Evolutionary conservation across 2,888 invertebrate species (phyloP), one percentile per base, ranked within the genome.

Genomic region (Eilema sororculum): DNA sequence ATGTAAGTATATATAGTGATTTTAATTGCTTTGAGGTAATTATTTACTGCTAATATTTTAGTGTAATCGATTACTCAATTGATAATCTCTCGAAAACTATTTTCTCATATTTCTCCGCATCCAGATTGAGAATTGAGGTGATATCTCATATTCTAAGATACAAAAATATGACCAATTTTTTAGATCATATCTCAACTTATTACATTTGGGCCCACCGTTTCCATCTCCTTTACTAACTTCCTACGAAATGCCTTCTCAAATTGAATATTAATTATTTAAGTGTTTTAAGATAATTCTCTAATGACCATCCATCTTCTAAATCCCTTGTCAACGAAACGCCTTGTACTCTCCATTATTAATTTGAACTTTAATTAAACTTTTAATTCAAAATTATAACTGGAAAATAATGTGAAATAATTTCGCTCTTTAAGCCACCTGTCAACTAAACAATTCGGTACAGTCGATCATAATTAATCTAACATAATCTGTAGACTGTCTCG

Each of bases 401-500:
- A 88, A 91, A 91, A 91, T 93, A 37, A 37, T 91, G 90, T 90
- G 84, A 91, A 90, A 93, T 93, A 89, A 93, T 93, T 93, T 92
- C 80, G 77, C 84, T 86, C 88, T 88, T 85, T 88, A 92, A 93
- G 89, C 91, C 88, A 84, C 79, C 92, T 94, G 94, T 93, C 93
- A 91, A 87, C 91, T 89, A 87, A 91, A 93, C 93, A 93, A 93
- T 94, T 92, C 90, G 87, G 89, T 89, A 87, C 91, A 93, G 95
- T 94, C 93, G 91, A 94, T 94, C 95, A 94, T 92, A 93, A 94
- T 95, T 95, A 94, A 94, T 95, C 93, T 93, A 92, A 90, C 93
- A 90, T 91, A 93, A 94, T 93, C 91, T 93, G 74, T 74, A 83
- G 87, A 81, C 90, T 88, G 93, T 91, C 91, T 93, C 88, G 87